These are phyloP conservation scores for Ecliptopera silaceata DNA, from an alignment of 2,888 invertebrate genomes.

Conservation along the genomic window DNA sequence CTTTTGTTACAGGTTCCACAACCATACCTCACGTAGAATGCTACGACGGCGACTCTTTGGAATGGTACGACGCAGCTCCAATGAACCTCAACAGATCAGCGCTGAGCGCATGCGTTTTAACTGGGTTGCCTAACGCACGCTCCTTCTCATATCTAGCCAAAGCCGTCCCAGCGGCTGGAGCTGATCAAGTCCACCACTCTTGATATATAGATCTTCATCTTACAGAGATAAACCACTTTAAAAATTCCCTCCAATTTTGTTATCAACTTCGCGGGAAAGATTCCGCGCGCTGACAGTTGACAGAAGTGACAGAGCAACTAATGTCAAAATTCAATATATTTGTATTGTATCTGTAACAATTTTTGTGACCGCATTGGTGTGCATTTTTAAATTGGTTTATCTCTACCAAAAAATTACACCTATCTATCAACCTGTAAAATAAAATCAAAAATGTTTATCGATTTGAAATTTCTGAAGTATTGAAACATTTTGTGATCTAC, in stretches of 20 bases:
- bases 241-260: too few species aligned
- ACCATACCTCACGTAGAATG: constrained; percentile 90
- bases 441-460: constrained; percentile 18
- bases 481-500: constrained; percentile 37
- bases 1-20: constrained; percentile 80
- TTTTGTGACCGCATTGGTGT: too few species aligned
- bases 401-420: constrained; percentile 1
- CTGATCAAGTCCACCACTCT: constrained; percentile 70
- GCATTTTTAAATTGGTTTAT: too few species aligned
- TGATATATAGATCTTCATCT: too few species aligned
- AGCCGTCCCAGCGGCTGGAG: constrained; percentile 76
- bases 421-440: constrained; percentile 6
- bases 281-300: too few species aligned
- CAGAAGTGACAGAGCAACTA: too few species aligned
- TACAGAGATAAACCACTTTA: too few species aligned
- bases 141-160: constrained; percentile 85
- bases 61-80: constrained; percentile 87
- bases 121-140: constrained; percentile 86
- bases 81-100: constrained; percentile 93
- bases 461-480: constrained; percentile 22
- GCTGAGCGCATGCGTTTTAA: constrained; percentile 89
- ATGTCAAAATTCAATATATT: too few species aligned
- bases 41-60: constrained; percentile 86
- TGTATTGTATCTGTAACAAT: too few species aligned
- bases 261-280: too few species aligned